Percentiles rank a stretch among this genome's conserved stretches.
Conservation (phyloP, 2,888 invertebrate genomes). For the Euproctis similis region DNA sequence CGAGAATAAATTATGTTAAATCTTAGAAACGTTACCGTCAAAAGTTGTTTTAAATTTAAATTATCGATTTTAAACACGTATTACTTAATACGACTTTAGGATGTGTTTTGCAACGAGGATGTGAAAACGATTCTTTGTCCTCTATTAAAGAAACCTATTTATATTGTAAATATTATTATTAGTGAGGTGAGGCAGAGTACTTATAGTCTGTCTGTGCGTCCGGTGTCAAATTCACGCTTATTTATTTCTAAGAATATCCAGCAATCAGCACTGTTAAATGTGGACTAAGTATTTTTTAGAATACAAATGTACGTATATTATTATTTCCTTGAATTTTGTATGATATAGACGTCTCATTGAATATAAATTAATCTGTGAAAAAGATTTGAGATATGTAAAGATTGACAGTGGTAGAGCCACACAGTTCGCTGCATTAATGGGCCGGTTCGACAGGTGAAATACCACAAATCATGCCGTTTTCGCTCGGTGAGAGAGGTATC, state of each 20-base stretch:
- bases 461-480: too few relatives aligned
- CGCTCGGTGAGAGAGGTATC: too few relatives aligned
- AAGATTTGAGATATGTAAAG: too few relatives aligned
- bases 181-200: too few relatives aligned
- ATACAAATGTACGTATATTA: slow-evolving; percentile 19
- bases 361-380: too few relatives aligned
- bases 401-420: too few relatives aligned
- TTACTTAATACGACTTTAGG: slow-evolving; percentile 13
- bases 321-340: slow-evolving; percentile 7
- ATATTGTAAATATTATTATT: too few relatives aligned
- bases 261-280: slow-evolving; percentile 25
- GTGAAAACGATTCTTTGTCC: slow-evolving; percentile 21
- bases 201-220: slow-evolving; percentile 22
- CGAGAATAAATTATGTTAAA: slow-evolving; percentile 4
- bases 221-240: slow-evolving; percentile 50
- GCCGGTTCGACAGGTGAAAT: too few relatives aligned
- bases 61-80: slow-evolving; percentile 12
- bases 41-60: slow-evolving; percentile 2
- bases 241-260: slow-evolving; percentile 42
- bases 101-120: slow-evolving; percentile 24
- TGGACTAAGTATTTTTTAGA: slow-evolving; percentile 21
- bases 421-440: too few relatives aligned
- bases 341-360: background rate
- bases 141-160: slow-evolving; percentile 21
- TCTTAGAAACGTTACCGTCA: slow-evolving; percentile 1